phyloP scores from a whole-genome alignment of 92 coral and sea anemone genomes.

The Porites rus region DNA sequence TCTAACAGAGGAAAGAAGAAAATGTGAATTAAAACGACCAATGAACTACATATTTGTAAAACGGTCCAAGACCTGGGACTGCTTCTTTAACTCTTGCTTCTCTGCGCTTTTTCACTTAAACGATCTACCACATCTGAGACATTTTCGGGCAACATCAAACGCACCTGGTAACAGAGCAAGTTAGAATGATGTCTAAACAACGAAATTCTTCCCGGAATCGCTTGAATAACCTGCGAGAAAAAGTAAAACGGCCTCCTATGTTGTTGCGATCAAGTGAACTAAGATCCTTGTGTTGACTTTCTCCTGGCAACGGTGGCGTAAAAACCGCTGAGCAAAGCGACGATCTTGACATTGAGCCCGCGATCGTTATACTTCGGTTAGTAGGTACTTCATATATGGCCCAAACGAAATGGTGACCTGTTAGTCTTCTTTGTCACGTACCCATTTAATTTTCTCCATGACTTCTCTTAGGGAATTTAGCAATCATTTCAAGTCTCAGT shows the following conservation, averaged over 20 bases:
- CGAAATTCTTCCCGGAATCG: background rate
- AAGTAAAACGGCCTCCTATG: background rate
- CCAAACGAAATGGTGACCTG: background rate
- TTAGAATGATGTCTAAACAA: background rate
- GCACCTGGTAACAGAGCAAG: background rate
- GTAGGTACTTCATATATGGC: no score
- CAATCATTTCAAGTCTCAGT: background rate
- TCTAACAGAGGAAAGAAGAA: background rate
- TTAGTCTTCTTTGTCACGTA: background rate
- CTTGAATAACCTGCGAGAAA: background rate
- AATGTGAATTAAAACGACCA: background rate
- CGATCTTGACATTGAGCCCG: background rate
- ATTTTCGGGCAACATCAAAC: background rate
- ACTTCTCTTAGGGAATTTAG: background rate
- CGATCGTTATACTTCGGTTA: background rate
- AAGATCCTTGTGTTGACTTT: background rate
- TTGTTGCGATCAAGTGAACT: background rate
- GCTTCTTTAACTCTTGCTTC: background rate
- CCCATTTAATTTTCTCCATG: background rate
- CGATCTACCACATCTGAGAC: no score
- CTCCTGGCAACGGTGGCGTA: conserved; percentile 25
- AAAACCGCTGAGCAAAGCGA: conserved; percentile 22
- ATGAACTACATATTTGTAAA: background rate
- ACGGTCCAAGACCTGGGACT: background rate
- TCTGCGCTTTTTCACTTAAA: no score